phyloP scores from a whole-genome alignment of 2,113 vertebrate species.

The Cyanoramphus novaezelandiae region DNA sequence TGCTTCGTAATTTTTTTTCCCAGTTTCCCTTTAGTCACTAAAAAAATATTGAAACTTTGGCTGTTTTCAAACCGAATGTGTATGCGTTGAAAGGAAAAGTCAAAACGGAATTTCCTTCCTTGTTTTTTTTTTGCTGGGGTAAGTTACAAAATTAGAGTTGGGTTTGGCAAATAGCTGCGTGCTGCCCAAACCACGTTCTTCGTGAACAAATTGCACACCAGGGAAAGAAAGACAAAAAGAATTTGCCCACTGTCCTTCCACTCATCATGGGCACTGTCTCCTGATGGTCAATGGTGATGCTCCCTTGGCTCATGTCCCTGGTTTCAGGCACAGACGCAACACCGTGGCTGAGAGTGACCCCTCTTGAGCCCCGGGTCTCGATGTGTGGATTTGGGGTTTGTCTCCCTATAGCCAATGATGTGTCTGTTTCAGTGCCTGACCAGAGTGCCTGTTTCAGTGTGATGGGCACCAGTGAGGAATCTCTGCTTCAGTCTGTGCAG shows the following conservation, averaged over 20 bases:
- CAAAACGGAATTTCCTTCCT: not conserved
- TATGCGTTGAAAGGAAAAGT: not conserved
- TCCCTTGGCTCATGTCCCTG: not conserved
- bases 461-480: not conserved
- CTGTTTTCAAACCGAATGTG: not conserved
- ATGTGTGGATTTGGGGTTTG: not conserved
- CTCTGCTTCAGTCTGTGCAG: not conserved
- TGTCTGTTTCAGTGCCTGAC: too few species aligned
- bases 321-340: not conserved
- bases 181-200: not conserved
- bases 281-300: accelerated
- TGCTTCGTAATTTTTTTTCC: not conserved
- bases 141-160: not conserved
- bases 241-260: not conserved
- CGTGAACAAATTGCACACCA: not conserved
- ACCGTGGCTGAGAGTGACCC: not conserved
- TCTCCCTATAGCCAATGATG: not conserved
- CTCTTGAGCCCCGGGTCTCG: accelerated
- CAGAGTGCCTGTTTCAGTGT: not conserved
- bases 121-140: not conserved
- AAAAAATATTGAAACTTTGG: not conserved
- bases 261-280: accelerated
- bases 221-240: not conserved
- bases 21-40: not conserved
- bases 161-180: not conserved